These are phyloP conservation scores for Acanthosoma haemorrhoidale DNA, from an alignment of 2,888 invertebrate species.

Conservation along the genomic window DNA sequence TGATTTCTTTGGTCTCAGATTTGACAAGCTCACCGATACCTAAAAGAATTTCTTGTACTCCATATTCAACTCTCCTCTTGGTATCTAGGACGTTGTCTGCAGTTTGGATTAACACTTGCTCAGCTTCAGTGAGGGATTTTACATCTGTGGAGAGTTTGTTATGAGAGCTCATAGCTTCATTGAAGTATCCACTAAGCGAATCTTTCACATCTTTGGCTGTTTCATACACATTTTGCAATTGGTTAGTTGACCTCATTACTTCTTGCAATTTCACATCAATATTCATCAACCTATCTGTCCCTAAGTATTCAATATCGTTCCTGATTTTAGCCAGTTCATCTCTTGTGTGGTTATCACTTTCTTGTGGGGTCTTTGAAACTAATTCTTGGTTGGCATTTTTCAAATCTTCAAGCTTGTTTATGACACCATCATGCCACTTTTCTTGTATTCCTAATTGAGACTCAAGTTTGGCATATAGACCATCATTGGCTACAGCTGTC, in stretches of 20 bases:
- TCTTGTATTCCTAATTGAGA: conserved; percentile 35
- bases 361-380: neutral
- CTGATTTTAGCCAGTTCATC: conserved; percentile 17
- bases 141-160: conserved; percentile 50
- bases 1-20: conserved; percentile 59
- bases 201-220: conserved; percentile 6
- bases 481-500: conserved; percentile 41
- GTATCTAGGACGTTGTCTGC: conserved; percentile 79
- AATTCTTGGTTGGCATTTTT: neutral
- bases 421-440: conserved; percentile 32
- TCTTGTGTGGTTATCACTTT: neutral
- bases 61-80: conserved; percentile 77
- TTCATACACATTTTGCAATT: neutral
- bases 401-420: conserved; percentile 4
- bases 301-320: neutral
- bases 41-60: conserved; percentile 71
- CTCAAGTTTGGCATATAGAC: conserved; percentile 35
- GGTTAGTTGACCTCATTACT: neutral
- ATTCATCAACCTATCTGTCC: conserved; percentile 8
- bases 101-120: conserved; percentile 72
- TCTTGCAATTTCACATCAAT: conserved; percentile 13
- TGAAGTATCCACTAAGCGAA: conserved; percentile 31
- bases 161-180: conserved; percentile 54
- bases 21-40: conserved; percentile 68
- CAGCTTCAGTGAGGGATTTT: conserved; percentile 63